Conservation (phyloP, 2,888 invertebrate species). For the Dendrolimus pini region DNA sequence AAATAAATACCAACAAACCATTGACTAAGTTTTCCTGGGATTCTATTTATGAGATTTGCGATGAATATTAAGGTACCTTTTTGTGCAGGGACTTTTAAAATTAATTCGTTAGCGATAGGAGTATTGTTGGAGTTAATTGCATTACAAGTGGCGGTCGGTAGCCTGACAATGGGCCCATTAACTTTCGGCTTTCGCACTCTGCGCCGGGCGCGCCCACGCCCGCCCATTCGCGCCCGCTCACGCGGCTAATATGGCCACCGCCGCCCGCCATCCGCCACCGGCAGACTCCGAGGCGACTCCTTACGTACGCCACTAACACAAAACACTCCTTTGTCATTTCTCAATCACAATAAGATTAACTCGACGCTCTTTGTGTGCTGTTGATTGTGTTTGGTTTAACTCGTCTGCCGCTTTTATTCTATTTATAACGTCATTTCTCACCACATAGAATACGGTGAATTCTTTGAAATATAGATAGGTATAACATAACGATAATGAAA, state of each 20-base stretch:
- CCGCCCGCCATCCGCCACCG: conserved; percentile 33
- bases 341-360: conserved; percentile 61
- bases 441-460: not conserved
- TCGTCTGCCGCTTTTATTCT: conserved; percentile 40
- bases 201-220: conserved; percentile 26
- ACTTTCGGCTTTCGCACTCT: conserved; percentile 57
- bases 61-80: conserved; percentile 5
- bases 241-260: conserved; percentile 67
- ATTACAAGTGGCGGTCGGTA: conserved; percentile 67
- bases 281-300: conserved; percentile 58
- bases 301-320: conserved; percentile 28
- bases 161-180: conserved; percentile 67
- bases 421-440: not conserved
- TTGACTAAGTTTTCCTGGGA: not conserved
- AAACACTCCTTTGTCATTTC: conserved; percentile 37
- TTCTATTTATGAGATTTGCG: not conserved
- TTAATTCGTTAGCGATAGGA: conserved; percentile 67
- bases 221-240: conserved; percentile 47
- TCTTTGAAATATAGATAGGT: not conserved
- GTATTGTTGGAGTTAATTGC: conserved; percentile 72
- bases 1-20: not conserved
- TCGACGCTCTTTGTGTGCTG: conserved; percentile 49
- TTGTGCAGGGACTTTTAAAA: conserved; percentile 43
- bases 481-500: too few relatives aligned
- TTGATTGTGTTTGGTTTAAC: conserved; percentile 61